A percentile compares a stretch with the other conserved stretches of the same genome.
Conservation (phyloP, 1,140 invertebrate genomes). For the Neuroterus valhalla region DNA sequence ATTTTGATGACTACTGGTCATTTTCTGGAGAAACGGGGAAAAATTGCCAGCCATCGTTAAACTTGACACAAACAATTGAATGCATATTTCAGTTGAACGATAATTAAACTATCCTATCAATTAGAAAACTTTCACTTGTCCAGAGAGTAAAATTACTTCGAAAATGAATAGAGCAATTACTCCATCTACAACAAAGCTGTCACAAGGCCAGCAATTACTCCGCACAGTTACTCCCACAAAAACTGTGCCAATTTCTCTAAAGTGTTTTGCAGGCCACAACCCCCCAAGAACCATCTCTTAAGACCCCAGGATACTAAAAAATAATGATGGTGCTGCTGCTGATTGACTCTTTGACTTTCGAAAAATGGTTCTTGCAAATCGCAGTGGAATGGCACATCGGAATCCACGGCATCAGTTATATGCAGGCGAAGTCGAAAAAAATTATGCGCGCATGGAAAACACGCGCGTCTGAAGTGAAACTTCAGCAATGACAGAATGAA, state of each 20-base stretch:
- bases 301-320: conserved; percentile 16
- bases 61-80: no score
- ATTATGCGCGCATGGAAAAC: no score
- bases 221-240: background rate
- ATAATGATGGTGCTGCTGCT: conserved; percentile 23
- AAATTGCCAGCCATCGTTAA: no score
- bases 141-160: no score
- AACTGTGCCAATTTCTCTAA: conserved; percentile 23
- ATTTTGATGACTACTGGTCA: no score
- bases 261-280: conserved; percentile 8
- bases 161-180: background rate
- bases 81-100: no score
- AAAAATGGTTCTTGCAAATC: background rate
- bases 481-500: no score
- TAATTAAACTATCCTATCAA: no score
- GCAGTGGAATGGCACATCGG: background rate
- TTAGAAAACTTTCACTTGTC: no score
- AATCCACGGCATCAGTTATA: background rate
- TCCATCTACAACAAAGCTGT: background rate
- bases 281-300: background rate
- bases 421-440: no score
- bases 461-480: no score
- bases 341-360: conserved; percentile 27
- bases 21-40: no score
- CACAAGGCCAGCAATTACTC: conserved; percentile 9